These are phyloP conservation scores for Corella eumyota DNA, from an alignment of 23 tunicate species.

Conservation along the genomic window DNA sequence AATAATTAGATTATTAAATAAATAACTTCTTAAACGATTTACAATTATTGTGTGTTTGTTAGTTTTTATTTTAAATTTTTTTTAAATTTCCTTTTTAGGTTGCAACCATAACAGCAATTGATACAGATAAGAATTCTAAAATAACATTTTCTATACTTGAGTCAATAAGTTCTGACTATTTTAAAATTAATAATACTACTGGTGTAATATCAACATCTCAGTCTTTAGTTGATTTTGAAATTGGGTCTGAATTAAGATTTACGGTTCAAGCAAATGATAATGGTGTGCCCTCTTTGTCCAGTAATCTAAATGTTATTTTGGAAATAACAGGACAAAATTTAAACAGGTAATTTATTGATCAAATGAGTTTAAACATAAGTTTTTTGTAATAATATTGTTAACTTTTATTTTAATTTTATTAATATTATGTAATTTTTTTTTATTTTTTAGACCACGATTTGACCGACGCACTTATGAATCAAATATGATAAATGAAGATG, in stretches of 20 bases:
- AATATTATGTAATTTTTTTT: not conserved
- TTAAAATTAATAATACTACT: constrained; percentile 15
- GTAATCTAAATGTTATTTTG: constrained; percentile 12
- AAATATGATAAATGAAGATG: constrained; percentile 23
- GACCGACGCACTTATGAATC: constrained; percentile 10
- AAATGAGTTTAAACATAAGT: too few species aligned
- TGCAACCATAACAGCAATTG: constrained; percentile 12
- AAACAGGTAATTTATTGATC: constrained; percentile 16
- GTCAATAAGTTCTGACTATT: constrained; percentile 5
- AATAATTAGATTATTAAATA: too few species aligned
- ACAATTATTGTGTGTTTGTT: too few species aligned
- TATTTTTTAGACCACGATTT: constrained; percentile 45
- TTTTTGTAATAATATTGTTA: not conserved
- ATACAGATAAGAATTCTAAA: constrained; percentile 23
- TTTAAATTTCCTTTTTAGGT: constrained; percentile 15
- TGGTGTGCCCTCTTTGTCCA: constrained; percentile 33
- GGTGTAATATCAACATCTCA: constrained; percentile 11
- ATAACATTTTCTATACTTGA: constrained; percentile 7
- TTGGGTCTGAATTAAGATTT: constrained; percentile 7
- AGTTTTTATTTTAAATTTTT: too few species aligned
- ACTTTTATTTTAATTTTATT: not conserved
- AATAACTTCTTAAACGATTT: too few species aligned
- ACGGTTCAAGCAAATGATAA: constrained; percentile 37
- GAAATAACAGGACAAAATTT: constrained; percentile 41
- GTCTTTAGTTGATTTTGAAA: constrained; percentile 1